A percentile compares a stretch with the other conserved stretches of the same genome.
These are phyloP conservation scores for Argyra leucocephala DNA, from an alignment of 2,888 invertebrate species.

Conservation along the genomic window DNA sequence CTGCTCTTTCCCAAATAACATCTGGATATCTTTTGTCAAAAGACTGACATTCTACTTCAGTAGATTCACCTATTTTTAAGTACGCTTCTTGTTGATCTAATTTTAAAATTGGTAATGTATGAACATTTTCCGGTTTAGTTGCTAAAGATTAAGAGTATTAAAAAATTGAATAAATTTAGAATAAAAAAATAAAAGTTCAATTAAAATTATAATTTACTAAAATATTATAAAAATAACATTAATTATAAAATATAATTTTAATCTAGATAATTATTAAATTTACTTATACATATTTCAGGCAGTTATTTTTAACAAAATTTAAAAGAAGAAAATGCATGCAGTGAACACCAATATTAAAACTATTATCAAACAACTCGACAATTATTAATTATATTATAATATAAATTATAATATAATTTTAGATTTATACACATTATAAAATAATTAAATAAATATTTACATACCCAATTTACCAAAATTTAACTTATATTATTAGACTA, in stretches of 20 bases:
- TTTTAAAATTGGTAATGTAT: conserved; percentile 32
- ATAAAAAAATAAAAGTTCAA: too few relatives aligned
- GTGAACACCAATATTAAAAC: too few relatives aligned
- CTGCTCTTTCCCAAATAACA: conserved; percentile 40
- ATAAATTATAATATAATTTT: too few relatives aligned
- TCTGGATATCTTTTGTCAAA: conserved; percentile 36
- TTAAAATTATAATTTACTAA: too few relatives aligned
- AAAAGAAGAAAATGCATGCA: not conserved
- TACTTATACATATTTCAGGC: not conserved
- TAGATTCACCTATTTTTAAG: conserved; percentile 38
- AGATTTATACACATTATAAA: too few relatives aligned
- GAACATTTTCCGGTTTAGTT: not conserved
- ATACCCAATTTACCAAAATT: too few relatives aligned
- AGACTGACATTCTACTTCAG: conserved; percentile 41
- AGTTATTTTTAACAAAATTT: not conserved
- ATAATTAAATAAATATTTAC: not conserved
- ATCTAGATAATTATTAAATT: not conserved
- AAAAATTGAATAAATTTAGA: too few relatives aligned
- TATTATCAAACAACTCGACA: too few relatives aligned
- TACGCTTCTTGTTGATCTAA: conserved; percentile 38
- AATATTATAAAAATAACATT: too few relatives aligned
- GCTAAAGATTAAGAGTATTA: not conserved
- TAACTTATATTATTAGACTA: conserved; percentile 14
- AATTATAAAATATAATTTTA: too few relatives aligned
- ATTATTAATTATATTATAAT: too few relatives aligned